Percentiles rank a stretch among this genome's conserved stretches.
These are phyloP conservation scores for Pogonomyrmex barbatus DNA, from an alignment of 1,140 invertebrate genomes.

Conservation along the genomic window DNA sequence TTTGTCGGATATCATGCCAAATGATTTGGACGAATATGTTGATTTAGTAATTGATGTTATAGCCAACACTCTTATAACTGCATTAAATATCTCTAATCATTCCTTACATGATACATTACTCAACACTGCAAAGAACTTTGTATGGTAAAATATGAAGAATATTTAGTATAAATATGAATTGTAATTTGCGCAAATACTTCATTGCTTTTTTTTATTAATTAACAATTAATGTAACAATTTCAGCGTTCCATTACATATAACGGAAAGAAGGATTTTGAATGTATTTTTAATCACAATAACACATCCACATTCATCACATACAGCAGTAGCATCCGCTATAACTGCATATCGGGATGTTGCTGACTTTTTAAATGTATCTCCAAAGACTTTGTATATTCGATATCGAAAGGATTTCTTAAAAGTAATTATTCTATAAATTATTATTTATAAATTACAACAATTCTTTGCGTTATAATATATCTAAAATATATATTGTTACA, in stretches of 20 bases:
- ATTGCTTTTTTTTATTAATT: conserved; percentile 28
- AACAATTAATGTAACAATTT: conserved; percentile 80
- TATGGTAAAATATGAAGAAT: conserved; percentile 74
- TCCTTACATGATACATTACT: conserved; percentile 87
- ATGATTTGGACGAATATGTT: conserved; percentile 85
- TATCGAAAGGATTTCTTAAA: conserved; percentile 89
- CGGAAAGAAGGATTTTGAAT: conserved; percentile 78
- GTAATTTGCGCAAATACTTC: conserved; percentile 18
- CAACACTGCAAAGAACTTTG: conserved; percentile 86
- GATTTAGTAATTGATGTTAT: conserved; percentile 86
- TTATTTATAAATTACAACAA: conserved; percentile 9
- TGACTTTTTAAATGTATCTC: conserved; percentile 86
- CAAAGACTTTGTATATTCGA: conserved; percentile 88
- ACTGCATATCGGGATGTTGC: conserved; percentile 88
- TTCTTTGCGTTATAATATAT: conserved; percentile 10
- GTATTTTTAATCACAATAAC: conserved; percentile 86
- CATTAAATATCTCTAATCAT: conserved; percentile 86
- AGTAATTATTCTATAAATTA: conserved; percentile 67
- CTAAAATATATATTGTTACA: conserved; percentile 66
- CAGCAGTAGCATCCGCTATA: conserved; percentile 87
- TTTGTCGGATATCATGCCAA: conserved; percentile 75
- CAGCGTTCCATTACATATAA: conserved; percentile 88
- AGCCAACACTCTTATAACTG: conserved; percentile 84
- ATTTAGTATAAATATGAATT: background rate
- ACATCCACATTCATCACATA: conserved; percentile 86